A percentile compares a stretch with the other conserved stretches of the same genome.
phyloP scores from a whole-genome alignment of 2,113 vertebrate genomes.

The Pelecanus crispus region DNA sequence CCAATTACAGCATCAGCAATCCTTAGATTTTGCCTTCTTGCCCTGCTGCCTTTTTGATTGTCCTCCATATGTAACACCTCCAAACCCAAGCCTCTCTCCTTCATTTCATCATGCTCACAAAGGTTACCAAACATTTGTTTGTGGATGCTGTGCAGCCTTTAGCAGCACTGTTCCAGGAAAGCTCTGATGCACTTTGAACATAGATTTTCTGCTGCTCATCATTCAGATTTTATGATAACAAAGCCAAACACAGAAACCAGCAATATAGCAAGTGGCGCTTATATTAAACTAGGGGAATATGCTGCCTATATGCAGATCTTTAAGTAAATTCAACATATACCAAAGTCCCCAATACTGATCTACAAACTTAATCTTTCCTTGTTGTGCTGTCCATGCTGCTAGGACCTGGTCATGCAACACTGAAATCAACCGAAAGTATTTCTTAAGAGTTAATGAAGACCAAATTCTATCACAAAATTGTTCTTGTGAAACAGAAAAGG shows the following conservation, averaged over 20 bases:
- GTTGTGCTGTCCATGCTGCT: background rate
- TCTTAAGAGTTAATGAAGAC: background rate
- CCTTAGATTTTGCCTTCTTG: background rate
- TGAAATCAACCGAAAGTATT: background rate
- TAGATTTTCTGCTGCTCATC: background rate
- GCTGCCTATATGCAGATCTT: background rate
- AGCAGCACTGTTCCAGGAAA: background rate
- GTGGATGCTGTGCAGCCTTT: background rate
- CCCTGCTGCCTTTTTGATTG: background rate
- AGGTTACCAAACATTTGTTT: background rate
- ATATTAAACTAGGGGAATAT: background rate
- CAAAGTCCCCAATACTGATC: background rate
- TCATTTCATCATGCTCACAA: rapidly evolving
- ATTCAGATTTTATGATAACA: background rate
- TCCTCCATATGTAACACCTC: background rate
- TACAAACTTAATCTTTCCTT: background rate
- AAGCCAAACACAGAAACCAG: background rate
- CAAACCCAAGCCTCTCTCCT: background rate
- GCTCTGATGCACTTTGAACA: background rate
- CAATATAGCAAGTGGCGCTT: background rate
- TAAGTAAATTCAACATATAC: background rate
- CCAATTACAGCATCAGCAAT: background rate
- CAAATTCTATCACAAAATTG: background rate
- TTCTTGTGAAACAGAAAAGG: background rate
- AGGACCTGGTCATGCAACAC: background rate